Percentiles rank a stretch among this genome's conserved stretches.
These are phyloP conservation scores for Sphaerophoria rueppellii DNA, from an alignment of 2,888 invertebrate species.

Conservation along the genomic window DNA sequence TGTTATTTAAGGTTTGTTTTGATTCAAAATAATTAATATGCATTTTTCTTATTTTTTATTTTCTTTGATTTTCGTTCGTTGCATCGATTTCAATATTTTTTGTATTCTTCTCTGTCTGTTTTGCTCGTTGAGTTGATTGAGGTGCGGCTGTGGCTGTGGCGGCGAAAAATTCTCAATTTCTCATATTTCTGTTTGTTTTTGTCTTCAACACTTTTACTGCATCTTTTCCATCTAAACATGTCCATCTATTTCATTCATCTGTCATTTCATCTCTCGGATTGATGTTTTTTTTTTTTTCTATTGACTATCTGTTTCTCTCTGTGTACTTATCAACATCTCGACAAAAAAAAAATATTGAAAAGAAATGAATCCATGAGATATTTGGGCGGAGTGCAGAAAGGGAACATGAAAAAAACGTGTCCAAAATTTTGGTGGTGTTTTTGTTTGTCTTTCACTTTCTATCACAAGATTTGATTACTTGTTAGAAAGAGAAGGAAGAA, in stretches of 20 bases:
- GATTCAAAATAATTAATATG: slow-evolving; percentile 34
- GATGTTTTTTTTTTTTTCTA: slow-evolving; percentile 32
- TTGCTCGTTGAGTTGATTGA: slow-evolving; percentile 7
- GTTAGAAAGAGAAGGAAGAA: slow-evolving; percentile 42
- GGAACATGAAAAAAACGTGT: slow-evolving; percentile 42
- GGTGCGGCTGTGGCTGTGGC: neutral
- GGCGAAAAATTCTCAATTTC: slow-evolving; percentile 9
- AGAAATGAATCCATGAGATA: slow-evolving; percentile 14
- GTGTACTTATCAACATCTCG: slow-evolving; percentile 52
- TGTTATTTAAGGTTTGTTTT: slow-evolving; percentile 62
- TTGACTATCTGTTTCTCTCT: slow-evolving; percentile 13
- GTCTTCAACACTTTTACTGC: slow-evolving; percentile 47
- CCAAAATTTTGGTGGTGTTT: slow-evolving; percentile 51
- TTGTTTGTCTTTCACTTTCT: slow-evolving; percentile 61
- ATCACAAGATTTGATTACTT: slow-evolving; percentile 8
- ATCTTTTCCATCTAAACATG: slow-evolving; percentile 28
- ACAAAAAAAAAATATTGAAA: slow-evolving; percentile 17
- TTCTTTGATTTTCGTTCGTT: slow-evolving; percentile 20
- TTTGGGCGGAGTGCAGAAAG: slow-evolving; percentile 18
- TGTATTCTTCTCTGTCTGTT: slow-evolving; percentile 14
- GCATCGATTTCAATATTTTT: slow-evolving; percentile 47
- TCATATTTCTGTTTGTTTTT: slow-evolving; percentile 58
- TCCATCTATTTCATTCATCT: slow-evolving; percentile 46
- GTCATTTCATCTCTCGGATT: slow-evolving; percentile 2
- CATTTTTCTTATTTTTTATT: slow-evolving; percentile 17